Conservation (phyloP, 2,888 invertebrate species). For the Crocallis elinguaria region DNA sequence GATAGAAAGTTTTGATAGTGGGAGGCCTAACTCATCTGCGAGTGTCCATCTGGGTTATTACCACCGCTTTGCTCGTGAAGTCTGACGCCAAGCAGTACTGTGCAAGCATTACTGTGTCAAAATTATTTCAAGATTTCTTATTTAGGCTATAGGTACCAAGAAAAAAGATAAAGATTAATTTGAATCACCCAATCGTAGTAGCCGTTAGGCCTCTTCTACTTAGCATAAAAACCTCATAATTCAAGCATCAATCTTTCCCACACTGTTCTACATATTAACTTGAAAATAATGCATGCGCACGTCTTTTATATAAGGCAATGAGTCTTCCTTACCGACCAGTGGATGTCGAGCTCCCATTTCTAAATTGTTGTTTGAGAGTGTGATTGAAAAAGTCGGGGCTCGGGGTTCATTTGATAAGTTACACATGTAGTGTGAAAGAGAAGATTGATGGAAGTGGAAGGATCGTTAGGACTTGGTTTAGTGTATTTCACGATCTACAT, state of each 20-base stretch:
- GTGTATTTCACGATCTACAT: background rate
- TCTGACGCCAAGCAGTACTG: too few relatives aligned
- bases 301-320: slow-evolving; percentile 26
- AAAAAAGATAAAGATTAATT: background rate
- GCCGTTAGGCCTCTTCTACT: background rate
- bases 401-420: slow-evolving; percentile 11
- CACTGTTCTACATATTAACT: slow-evolving; percentile 24
- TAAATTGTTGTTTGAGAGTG: slow-evolving; percentile 14
- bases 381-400: slow-evolving; percentile 17
- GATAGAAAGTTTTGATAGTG: too few relatives aligned
- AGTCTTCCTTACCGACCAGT: slow-evolving; percentile 16
- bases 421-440: slow-evolving; percentile 12
- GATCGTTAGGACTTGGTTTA: background rate
- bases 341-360: slow-evolving; percentile 9
- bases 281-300: slow-evolving; percentile 26
- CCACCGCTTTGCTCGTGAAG: too few relatives aligned
- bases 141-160: background rate
- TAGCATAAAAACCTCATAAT: background rate
- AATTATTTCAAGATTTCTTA: background rate
- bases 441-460: slow-evolving; percentile 14
- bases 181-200: background rate
- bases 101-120: too few relatives aligned
- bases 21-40: too few relatives aligned
- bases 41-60: too few relatives aligned
- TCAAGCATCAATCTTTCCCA: background rate